Percentiles rank a stretch among this genome's conserved stretches.
phyloP scores from a whole-genome alignment of 2,113 vertebrate genomes.

The Calyptomena viridis region DNA sequence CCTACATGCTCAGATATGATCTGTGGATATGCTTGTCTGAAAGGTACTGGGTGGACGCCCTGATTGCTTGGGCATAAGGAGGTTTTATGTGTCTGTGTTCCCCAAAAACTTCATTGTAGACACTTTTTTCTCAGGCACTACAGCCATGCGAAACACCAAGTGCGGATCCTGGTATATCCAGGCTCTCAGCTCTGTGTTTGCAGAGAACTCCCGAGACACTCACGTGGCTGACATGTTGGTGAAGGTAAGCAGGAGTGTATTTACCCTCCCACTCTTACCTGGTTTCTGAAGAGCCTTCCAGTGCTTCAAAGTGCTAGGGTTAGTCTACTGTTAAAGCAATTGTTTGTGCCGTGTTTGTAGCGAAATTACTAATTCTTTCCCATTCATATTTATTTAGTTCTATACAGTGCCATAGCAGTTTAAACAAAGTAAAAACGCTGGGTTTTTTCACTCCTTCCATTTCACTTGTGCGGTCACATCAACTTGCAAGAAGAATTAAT shows the following conservation, averaged over 20 bases:
- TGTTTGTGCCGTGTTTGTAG: neutral
- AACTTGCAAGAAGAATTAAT: neutral
- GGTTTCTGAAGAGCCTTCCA: neutral
- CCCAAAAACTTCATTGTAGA: neutral
- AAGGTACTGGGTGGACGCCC: constrained; percentile 80
- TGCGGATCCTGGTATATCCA: constrained; percentile 96
- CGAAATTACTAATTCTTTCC: neutral
- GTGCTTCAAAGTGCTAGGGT: neutral
- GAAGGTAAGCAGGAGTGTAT: constrained; percentile 75
- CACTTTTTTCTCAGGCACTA: constrained; percentile 78
- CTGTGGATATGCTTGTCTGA: constrained; percentile 93
- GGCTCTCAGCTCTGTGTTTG: constrained; percentile 85
- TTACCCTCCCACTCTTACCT: neutral
- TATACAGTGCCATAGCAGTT: neutral
- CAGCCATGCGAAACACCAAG: constrained; percentile 95
- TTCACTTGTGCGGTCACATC: fast-evolving
- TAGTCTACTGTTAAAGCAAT: neutral
- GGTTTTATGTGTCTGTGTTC: neutral
- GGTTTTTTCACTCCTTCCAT: neutral
- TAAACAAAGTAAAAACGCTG: neutral
- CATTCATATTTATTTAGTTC: neutral
- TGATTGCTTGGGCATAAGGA: neutral
- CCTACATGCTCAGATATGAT: constrained; percentile 96
- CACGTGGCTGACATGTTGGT: constrained; percentile 96
- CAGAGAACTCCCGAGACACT: constrained; percentile 82